Percentiles rank a stretch among this genome's conserved stretches.
Conservation (phyloP, 1,140 invertebrate species). For the Nephotettix cincticeps region DNA sequence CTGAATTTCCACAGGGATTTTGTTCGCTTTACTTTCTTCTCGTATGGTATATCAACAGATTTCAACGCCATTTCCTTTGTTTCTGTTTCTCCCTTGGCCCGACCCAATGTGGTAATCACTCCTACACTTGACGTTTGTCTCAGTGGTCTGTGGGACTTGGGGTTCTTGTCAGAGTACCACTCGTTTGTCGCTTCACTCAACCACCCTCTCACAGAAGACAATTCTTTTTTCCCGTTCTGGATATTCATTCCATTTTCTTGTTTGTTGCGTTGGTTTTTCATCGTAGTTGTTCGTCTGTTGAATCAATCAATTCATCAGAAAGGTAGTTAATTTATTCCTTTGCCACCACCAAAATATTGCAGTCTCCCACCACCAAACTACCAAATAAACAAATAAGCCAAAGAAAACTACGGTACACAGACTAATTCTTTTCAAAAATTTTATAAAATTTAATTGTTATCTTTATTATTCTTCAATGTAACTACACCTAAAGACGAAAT, state of each 20-base stretch:
- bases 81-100: constrained; percentile 38
- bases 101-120: constrained; percentile 34
- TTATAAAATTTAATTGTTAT: too few species aligned
- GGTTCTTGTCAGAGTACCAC: constrained; percentile 39
- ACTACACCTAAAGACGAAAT: too few species aligned
- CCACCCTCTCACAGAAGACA: constrained; percentile 52
- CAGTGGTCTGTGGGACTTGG: constrained; percentile 35
- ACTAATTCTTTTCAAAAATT: too few species aligned
- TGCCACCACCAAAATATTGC: neutral
- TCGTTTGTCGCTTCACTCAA: constrained; percentile 45
- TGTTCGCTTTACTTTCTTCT: constrained; percentile 64
- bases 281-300: constrained; percentile 27
- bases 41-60: constrained; percentile 37
- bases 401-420: too few species aligned
- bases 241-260: constrained; percentile 18
- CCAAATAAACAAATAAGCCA: too few species aligned
- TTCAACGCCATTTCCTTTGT: constrained; percentile 48
- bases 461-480: too few species aligned
- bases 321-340: constrained; percentile 21
- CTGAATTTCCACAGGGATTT: constrained; percentile 80
- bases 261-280: constrained; percentile 28
- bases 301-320: constrained; percentile 32
- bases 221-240: constrained; percentile 29
- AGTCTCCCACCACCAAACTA: constrained; percentile 80
- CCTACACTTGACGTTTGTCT: constrained; percentile 39